Evolutionary conservation across 1,140 invertebrate genomes (phyloP).

Genomic region (Ips nitidus): DNA sequence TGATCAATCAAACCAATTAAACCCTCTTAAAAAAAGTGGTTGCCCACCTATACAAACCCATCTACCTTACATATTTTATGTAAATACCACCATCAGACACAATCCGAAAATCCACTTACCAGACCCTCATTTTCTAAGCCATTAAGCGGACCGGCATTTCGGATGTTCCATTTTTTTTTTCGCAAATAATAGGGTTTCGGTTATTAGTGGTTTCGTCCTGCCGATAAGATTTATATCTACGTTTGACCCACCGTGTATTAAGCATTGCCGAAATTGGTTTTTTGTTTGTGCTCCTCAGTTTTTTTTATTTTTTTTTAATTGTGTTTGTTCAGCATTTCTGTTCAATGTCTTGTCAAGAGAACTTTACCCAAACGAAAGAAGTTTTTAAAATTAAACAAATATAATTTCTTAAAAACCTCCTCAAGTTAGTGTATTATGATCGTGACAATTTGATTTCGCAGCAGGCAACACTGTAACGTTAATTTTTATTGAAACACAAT

Average conservation of each 20-base stretch:
- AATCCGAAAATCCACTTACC: conserved; percentile 1
- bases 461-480: no score
- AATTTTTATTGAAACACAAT: no score
- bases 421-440: no score
- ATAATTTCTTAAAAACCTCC: no score
- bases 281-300: neutral
- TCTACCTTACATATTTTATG: conserved; percentile 4
- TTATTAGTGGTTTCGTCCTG: conserved; percentile 1
- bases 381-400: no score
- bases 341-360: no score
- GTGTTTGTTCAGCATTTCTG: neutral
- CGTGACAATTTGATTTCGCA: no score
- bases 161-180: neutral
- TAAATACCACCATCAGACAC: neutral
- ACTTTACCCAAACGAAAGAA: no score
- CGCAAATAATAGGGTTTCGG: neutral
- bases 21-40: no score
- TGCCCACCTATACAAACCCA: no score
- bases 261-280: no score
- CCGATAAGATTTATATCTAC: conserved; percentile 4
- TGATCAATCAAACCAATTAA: no score
- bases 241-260: neutral
- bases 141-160: neutral
- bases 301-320: neutral
- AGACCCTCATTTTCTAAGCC: conserved; percentile 2